Percentiles rank a stretch among this genome's conserved stretches.
Evolutionary conservation across 2,113 vertebrate species (phyloP).

Genomic region (Gavialis gangeticus): DNA sequence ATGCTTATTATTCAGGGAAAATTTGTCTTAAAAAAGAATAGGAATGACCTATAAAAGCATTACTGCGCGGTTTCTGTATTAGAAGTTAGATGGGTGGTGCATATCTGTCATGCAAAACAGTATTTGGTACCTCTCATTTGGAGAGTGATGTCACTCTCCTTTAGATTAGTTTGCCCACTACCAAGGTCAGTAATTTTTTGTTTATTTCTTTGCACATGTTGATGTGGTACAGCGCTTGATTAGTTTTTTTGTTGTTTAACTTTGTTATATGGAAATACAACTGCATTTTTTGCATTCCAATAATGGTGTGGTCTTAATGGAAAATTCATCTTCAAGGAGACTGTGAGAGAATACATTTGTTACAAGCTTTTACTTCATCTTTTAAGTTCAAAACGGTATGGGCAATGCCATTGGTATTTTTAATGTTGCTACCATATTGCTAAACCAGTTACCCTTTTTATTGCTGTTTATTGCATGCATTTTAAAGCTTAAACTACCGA

Average conservation of each 20-base stretch:
- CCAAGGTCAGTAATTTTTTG: neutral
- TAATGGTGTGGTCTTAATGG: neutral
- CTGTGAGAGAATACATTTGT: neutral
- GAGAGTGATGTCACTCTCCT: neutral
- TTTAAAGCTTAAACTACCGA: neutral
- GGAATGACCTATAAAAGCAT: neutral
- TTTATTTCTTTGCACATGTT: neutral
- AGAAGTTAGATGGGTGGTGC: neutral
- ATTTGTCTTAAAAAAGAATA: neutral
- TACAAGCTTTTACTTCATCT: neutral
- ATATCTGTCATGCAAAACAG: rapidly evolving
- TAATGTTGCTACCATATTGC: neutral
- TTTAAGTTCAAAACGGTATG: neutral
- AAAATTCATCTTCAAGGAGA: neutral
- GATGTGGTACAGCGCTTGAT: neutral
- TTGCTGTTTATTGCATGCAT: neutral
- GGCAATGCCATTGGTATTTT: neutral
- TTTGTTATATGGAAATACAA: neutral
- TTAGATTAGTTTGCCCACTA: neutral
- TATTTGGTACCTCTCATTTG: neutral
- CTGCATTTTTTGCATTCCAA: neutral
- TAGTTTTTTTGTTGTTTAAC: neutral
- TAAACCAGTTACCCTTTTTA: neutral
- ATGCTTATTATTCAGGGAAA: neutral
- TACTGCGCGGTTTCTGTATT: neutral